Evolutionary conservation across 2,113 vertebrate species (phyloP).

Genomic region (Phalacrocorax aristotelis): DNA sequence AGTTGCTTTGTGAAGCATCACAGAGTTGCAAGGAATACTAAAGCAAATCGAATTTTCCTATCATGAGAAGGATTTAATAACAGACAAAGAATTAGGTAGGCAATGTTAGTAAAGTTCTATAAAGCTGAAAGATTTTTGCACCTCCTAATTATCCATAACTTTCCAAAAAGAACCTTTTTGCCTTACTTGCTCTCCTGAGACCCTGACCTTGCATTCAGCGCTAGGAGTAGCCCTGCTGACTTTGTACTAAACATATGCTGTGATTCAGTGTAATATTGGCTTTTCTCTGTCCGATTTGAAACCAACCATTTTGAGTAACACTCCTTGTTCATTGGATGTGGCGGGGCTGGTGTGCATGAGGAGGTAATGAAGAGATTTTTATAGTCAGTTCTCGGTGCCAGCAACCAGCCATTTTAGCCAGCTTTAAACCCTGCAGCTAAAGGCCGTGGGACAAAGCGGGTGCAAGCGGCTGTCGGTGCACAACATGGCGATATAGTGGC

Average conservation of each 20-base stretch:
- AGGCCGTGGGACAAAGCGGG: background rate
- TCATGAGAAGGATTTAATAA: background rate
- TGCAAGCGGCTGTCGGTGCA: background rate
- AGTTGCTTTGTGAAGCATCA: background rate
- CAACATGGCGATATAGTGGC: background rate
- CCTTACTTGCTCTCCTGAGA: background rate
- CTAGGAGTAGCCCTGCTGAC: background rate
- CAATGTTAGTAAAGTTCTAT: background rate
- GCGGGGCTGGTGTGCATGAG: background rate
- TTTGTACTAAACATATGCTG: accelerated
- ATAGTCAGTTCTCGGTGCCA: background rate
- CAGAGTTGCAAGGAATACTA: background rate
- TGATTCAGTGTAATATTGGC: background rate
- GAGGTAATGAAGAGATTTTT: background rate
- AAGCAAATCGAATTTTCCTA: background rate
- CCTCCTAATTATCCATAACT: background rate
- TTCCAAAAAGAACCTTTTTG: background rate
- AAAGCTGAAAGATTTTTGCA: background rate
- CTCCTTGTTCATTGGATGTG: background rate
- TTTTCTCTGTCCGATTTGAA: background rate
- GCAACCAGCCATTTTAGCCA: background rate
- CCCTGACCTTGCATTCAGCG: background rate
- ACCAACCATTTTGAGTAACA: accelerated
- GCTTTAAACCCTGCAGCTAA: background rate
- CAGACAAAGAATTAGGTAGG: background rate